Evolutionary conservation across 2,797 vertebrate genomes (phyloP).

Genomic region (Varecia variegata): DNA sequence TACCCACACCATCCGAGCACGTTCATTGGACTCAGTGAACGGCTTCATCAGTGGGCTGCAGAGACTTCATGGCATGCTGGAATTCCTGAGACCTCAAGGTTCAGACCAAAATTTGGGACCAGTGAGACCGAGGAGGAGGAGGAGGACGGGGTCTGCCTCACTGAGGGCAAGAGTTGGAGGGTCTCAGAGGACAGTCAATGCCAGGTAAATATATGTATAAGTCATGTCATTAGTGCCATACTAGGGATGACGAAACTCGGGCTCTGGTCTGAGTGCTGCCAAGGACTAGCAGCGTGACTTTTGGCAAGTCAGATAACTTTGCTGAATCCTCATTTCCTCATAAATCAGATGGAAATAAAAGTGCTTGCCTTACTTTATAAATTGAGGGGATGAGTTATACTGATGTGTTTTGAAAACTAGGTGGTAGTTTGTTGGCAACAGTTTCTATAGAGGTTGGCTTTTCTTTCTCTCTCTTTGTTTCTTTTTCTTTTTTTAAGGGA

Average conservation of each 20-base stretch:
- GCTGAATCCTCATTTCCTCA: background rate
- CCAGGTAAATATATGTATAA: constrained; percentile 78
- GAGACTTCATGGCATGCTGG: constrained; percentile 70
- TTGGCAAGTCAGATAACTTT: background rate
- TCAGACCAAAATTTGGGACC: constrained; percentile 2
- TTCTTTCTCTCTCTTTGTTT: background rate
- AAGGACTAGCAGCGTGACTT: background rate
- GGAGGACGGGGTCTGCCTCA: constrained; percentile 11
- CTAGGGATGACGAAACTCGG: background rate
- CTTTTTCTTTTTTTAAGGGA: too few species aligned
- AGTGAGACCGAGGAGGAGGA: constrained; percentile 18
- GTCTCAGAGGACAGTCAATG: constrained; percentile 77
- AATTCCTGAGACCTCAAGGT: constrained; percentile 29
- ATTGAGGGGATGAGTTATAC: background rate
- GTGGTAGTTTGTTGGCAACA: background rate
- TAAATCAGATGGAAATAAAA: constrained; percentile 27
- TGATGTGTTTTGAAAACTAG: background rate
- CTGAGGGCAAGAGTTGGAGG: constrained; percentile 63
- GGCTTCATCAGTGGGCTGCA: constrained; percentile 66
- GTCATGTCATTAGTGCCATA: background rate
- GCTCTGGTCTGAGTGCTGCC: background rate
- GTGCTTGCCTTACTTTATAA: background rate
- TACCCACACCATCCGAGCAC: rapidly evolving
- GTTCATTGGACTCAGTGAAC: background rate
- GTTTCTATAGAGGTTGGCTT: background rate